These are phyloP conservation scores for Xylocampa areola DNA, from an alignment of 2,888 invertebrate species.

Conservation along the genomic window DNA sequence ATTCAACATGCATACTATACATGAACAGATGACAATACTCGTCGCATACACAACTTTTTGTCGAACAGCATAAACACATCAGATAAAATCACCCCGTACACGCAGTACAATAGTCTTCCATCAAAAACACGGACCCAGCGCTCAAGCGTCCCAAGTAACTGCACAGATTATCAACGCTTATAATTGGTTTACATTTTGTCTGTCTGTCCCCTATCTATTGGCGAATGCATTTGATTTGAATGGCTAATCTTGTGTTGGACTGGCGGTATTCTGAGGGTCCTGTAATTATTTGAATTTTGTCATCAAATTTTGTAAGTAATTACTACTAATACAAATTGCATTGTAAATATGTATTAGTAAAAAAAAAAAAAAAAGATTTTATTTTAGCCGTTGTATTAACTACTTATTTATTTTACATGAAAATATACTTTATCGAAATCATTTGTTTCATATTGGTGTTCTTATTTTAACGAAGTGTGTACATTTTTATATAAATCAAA, in stretches of 20 bases:
- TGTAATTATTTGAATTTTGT: conserved; percentile 17
- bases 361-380: no score
- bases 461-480: no score
- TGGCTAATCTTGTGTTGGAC: conserved; percentile 65
- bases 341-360: not conserved
- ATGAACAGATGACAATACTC: conserved; percentile 2
- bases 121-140: conserved; percentile 70
- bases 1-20: no score
- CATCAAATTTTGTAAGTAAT: not conserved
- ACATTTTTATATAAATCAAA: not conserved
- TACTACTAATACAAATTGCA: not conserved
- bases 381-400: no score
- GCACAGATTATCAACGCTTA: conserved; percentile 80
- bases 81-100: conserved; percentile 52
- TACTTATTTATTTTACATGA: no score
- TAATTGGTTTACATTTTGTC: conserved; percentile 84
- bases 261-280: conserved; percentile 35
- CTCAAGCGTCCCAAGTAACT: conserved; percentile 65
- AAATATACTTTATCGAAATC: not conserved
- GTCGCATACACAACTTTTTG: not conserved
- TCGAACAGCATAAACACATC: conserved; percentile 22
- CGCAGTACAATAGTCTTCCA: conserved; percentile 64
- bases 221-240: conserved; percentile 75
- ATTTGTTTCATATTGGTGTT: no score
- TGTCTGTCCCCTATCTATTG: conserved; percentile 65